phyloP scores from a whole-genome alignment of 2,797 vertebrate species.

The Anguilla anguilla region DNA sequence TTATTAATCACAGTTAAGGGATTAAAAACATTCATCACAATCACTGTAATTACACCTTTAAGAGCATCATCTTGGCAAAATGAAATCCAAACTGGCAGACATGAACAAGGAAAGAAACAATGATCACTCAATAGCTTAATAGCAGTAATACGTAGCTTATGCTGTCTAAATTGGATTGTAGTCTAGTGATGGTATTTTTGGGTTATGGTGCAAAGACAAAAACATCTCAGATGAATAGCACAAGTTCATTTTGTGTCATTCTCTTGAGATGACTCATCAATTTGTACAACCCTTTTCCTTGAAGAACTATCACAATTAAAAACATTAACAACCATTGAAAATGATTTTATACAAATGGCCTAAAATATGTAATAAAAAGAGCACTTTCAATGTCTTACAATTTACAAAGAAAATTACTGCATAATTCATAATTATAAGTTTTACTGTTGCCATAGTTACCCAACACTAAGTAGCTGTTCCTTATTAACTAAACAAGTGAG shows the following conservation, averaged over 20 bases:
- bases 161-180: background rate
- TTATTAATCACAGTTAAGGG: conserved; percentile 2
- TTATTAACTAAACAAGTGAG: background rate
- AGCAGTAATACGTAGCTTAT: background rate
- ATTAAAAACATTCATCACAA: conserved; percentile 32
- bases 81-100: conserved; percentile 27
- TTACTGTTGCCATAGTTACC: background rate
- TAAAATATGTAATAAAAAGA: background rate
- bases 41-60: conserved; percentile 24
- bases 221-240: background rate
- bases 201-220: background rate
- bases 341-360: background rate
- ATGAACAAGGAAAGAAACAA: background rate
- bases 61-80: conserved; percentile 1
- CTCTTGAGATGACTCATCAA: background rate
- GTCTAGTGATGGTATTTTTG: conserved; percentile 4
- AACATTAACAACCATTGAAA: background rate
- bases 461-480: background rate
- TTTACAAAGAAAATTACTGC: background rate
- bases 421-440: background rate
- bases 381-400: background rate
- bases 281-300: background rate
- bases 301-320: background rate
- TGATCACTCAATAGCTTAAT: background rate
- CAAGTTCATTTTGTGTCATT: background rate